phyloP scores from a whole-genome alignment of 2,113 vertebrate species.

The Gambusia holbrooki region DNA sequence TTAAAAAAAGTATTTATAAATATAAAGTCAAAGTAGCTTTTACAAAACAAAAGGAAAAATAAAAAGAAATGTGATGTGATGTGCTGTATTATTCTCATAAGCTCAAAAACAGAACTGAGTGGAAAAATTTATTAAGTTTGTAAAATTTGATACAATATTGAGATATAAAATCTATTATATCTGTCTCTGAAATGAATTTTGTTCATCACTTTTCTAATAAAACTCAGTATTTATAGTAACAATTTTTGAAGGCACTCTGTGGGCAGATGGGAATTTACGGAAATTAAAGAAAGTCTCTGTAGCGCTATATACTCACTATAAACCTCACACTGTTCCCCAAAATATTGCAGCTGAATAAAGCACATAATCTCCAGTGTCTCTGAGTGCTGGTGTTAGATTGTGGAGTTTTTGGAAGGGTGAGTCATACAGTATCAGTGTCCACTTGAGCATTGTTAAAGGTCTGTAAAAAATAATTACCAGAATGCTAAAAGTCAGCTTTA shows the following conservation, averaged over 20 bases:
- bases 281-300: slow-evolving; percentile 58
- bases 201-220: slow-evolving; percentile 46
- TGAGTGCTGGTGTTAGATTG: slow-evolving; percentile 25
- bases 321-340: slow-evolving; percentile 28
- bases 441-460: slow-evolving; percentile 11
- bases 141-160: too few relatives aligned
- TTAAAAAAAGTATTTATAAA: not conserved
- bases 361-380: slow-evolving; percentile 18
- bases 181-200: slow-evolving; percentile 42
- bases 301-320: slow-evolving; percentile 32
- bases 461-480: slow-evolving; percentile 24
- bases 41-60: not conserved
- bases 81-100: slow-evolving; percentile 1
- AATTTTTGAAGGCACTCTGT: slow-evolving; percentile 55
- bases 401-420: slow-evolving; percentile 16
- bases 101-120: not conserved
- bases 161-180: slow-evolving; percentile 20
- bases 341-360: slow-evolving; percentile 14
- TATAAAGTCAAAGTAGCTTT: not conserved
- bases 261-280: slow-evolving; percentile 43
- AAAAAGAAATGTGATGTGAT: not conserved
- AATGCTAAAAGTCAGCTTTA: slow-evolving; percentile 17
- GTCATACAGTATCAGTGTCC: slow-evolving; percentile 24
- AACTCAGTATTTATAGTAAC: slow-evolving; percentile 46
- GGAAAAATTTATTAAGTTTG: not conserved